Evolutionary conservation across 1,140 invertebrate species (phyloP).

Genomic region (Drosophila miranda): DNA sequence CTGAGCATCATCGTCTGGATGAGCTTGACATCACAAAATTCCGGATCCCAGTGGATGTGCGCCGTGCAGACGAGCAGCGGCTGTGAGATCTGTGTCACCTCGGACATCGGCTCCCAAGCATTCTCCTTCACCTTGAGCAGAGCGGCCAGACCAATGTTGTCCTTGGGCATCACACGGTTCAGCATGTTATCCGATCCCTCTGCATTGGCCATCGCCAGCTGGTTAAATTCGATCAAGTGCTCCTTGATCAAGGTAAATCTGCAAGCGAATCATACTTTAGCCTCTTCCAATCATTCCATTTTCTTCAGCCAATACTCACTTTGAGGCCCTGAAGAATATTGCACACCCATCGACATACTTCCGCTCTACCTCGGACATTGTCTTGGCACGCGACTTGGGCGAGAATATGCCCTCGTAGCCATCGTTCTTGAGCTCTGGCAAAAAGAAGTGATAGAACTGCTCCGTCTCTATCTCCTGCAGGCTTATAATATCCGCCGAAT

Average conservation of each 20-base stretch:
- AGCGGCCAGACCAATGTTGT: slow-evolving; percentile 98
- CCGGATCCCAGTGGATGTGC: slow-evolving; percentile 99
- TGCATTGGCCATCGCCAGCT: slow-evolving; percentile 98
- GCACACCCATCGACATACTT: slow-evolving; percentile 99
- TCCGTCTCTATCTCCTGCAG: slow-evolving; percentile 99
- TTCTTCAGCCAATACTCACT: slow-evolving; percentile 85
- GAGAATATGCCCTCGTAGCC: slow-evolving; percentile 99
- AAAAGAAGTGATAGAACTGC: slow-evolving; percentile 98
- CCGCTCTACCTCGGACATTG: slow-evolving; percentile 97
- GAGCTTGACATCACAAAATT: slow-evolving; percentile 99
- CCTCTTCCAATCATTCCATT: neutral
- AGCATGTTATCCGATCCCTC: slow-evolving; percentile 99
- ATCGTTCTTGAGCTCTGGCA: slow-evolving; percentile 95
- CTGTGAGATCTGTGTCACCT: slow-evolving; percentile 90
- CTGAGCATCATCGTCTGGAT: slow-evolving; percentile 99
- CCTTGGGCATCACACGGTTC: slow-evolving; percentile 99
- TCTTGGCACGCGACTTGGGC: slow-evolving; percentile 98
- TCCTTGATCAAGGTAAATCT: slow-evolving; percentile 98
- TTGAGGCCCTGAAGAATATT: slow-evolving; percentile 97
- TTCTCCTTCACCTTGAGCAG: slow-evolving; percentile 96
- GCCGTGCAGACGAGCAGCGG: slow-evolving; percentile 97
- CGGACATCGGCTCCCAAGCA: slow-evolving; percentile 94
- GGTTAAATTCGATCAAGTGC: slow-evolving; percentile 98
- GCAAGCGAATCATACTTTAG: slow-evolving; percentile 6
- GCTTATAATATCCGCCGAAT: slow-evolving; percentile 98